A percentile compares a stretch with the other conserved stretches of the same genome.
phyloP scores from a whole-genome alignment of 2,888 invertebrate species.

The Hypomecis punctinalis region DNA sequence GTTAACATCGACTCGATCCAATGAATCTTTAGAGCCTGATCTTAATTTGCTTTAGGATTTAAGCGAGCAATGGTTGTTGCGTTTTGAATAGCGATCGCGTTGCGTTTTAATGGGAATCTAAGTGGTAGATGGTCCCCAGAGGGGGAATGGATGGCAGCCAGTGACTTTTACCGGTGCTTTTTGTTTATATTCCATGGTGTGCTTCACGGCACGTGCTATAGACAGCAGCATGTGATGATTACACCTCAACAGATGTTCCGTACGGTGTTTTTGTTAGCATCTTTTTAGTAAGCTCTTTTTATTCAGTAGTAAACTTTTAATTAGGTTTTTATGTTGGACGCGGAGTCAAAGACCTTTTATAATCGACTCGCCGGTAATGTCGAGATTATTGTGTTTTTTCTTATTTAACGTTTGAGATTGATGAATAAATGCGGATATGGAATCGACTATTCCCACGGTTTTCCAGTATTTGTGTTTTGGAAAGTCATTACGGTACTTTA shows the following conservation, averaged over 20 bases:
- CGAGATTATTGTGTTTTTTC: slow-evolving; percentile 20
- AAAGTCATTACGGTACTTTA: neutral
- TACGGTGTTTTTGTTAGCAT: slow-evolving; percentile 50
- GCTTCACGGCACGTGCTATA: slow-evolving; percentile 69
- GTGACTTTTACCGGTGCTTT: slow-evolving; percentile 51
- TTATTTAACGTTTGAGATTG: slow-evolving; percentile 8
- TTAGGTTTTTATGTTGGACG: slow-evolving; percentile 30
- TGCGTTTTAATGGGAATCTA: slow-evolving; percentile 39
- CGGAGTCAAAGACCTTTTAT: slow-evolving; percentile 35
- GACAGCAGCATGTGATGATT: slow-evolving; percentile 60
- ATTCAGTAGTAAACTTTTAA: slow-evolving; percentile 30
- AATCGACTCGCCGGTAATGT: slow-evolving; percentile 17
- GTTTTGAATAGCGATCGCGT: slow-evolving; percentile 37
- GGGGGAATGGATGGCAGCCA: slow-evolving; percentile 56
- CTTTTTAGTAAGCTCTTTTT: slow-evolving; percentile 34
- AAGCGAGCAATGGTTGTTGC: slow-evolving; percentile 55
- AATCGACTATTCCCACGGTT: slow-evolving; percentile 3
- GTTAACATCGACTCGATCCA: slow-evolving; percentile 56
- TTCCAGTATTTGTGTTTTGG: neutral
- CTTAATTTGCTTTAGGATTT: slow-evolving; percentile 17
- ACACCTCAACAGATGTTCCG: slow-evolving; percentile 67
- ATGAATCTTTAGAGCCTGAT: slow-evolving; percentile 55
- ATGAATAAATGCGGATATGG: neutral
- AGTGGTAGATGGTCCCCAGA: slow-evolving; percentile 54
- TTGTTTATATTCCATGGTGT: slow-evolving; percentile 65